Conservation (phyloP, 1,140 invertebrate species). For the Penaeus vannamei region DNA sequence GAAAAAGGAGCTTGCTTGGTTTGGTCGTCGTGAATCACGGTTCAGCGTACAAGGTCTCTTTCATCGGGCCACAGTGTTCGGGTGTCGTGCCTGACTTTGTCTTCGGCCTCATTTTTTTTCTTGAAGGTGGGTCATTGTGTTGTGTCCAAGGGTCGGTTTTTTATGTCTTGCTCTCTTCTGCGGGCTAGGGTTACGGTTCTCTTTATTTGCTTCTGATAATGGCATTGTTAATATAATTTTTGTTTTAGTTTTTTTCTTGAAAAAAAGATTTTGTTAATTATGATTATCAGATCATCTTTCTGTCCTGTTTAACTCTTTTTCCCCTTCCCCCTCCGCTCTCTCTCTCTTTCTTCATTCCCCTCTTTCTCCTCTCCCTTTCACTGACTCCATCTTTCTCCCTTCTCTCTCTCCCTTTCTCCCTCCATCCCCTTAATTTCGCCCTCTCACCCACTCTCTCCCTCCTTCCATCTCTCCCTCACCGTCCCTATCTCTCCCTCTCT, state of each 20-base stretch:
- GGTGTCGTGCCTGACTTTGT: conserved; percentile 1
- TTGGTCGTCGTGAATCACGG: too few relatives aligned
- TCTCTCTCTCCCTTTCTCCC: not conserved
- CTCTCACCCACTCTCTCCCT: not conserved
- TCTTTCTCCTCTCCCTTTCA: not conserved
- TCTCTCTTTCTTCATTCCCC: not conserved
- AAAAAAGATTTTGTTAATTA: too few relatives aligned
- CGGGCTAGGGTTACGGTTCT: too few relatives aligned
- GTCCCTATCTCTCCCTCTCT: too few relatives aligned
- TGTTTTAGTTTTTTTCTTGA: too few relatives aligned
- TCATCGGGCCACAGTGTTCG: not conserved
- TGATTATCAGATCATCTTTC: not conserved
- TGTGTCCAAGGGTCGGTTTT: too few relatives aligned
- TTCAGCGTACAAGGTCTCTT: not conserved
- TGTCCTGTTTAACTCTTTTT: not conserved
- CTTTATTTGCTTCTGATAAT: too few relatives aligned
- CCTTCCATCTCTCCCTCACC: too few relatives aligned
- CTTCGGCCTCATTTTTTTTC: not conserved
- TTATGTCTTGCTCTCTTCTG: too few relatives aligned
- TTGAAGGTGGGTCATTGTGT: too few relatives aligned
- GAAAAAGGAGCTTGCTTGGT: too few relatives aligned
- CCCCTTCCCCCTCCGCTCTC: not conserved
- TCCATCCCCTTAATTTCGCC: not conserved
- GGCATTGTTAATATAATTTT: too few relatives aligned
- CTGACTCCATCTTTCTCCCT: not conserved